Percentiles rank a stretch among this genome's conserved stretches.
Conservation (phyloP, 2,888 invertebrate genomes). For the Cephonodes hylas region DNA sequence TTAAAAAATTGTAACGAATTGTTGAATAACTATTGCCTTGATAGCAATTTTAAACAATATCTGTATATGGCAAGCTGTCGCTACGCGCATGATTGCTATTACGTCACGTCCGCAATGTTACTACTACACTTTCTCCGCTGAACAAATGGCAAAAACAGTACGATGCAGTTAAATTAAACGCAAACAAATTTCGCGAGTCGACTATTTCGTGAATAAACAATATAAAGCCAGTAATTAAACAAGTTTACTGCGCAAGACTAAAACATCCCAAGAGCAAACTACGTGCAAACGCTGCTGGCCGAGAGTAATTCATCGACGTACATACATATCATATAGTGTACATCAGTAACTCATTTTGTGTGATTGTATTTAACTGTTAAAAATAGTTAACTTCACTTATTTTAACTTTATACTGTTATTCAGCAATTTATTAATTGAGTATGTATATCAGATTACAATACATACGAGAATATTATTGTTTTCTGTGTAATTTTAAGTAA, state of each 20-base stretch:
- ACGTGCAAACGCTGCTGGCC: background rate
- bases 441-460: background rate
- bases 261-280: background rate
- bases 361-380: background rate
- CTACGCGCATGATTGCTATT: conserved; percentile 40
- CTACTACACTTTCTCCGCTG: conserved; percentile 50
- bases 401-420: background rate
- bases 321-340: background rate
- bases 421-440: background rate
- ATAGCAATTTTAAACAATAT: background rate
- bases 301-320: background rate
- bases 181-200: conserved; percentile 18
- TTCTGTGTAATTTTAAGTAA: background rate
- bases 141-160: conserved; percentile 41
- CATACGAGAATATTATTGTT: background rate
- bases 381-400: background rate
- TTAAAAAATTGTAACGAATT: background rate
- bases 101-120: conserved; percentile 25
- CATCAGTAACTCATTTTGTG: background rate
- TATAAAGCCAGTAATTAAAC: background rate
- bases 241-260: background rate
- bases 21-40: background rate
- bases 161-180: conserved; percentile 31
- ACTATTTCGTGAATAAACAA: conserved; percentile 6
- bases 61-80: conserved; percentile 12